These are phyloP conservation scores for Eidolon dupreanum DNA, from an alignment of 2,797 vertebrate genomes.

Conservation along the genomic window DNA sequence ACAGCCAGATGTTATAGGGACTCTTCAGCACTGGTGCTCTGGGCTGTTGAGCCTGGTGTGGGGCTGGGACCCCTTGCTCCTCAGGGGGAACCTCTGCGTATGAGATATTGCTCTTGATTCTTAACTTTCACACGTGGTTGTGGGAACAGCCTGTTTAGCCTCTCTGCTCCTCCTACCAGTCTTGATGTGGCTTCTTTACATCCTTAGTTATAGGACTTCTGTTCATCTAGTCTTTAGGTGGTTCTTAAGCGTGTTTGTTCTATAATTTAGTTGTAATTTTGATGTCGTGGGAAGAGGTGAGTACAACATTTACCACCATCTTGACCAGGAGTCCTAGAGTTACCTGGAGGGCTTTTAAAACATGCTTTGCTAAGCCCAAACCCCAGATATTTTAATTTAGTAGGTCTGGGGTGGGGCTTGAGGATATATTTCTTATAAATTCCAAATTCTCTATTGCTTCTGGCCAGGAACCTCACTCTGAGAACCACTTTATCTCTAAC, in stretches of 20 bases:
- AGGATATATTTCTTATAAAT: background rate
- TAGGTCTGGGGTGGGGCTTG: background rate
- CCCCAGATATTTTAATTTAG: background rate
- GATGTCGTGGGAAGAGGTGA: background rate
- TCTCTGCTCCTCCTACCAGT: background rate
- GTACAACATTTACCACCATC: background rate
- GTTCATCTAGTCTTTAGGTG: background rate
- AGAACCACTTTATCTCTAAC: background rate
- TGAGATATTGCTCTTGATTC: background rate
- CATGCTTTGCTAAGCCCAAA: background rate
- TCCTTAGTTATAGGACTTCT: background rate
- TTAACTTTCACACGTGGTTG: background rate
- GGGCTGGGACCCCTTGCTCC: background rate
- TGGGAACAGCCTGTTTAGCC: background rate
- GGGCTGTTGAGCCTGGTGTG: too few relatives aligned
- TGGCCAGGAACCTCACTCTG: background rate
- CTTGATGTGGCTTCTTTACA: background rate
- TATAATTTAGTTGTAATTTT: background rate
- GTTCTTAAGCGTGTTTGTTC: background rate
- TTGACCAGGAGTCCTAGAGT: background rate
- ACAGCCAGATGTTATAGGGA: background rate
- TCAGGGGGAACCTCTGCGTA: background rate
- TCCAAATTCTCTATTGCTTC: background rate
- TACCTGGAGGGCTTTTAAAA: background rate
- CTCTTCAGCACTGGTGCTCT: background rate